Evolutionary conservation across 2,797 vertebrate genomes (phyloP).

Genomic region (Coendou prehensilis): DNA sequence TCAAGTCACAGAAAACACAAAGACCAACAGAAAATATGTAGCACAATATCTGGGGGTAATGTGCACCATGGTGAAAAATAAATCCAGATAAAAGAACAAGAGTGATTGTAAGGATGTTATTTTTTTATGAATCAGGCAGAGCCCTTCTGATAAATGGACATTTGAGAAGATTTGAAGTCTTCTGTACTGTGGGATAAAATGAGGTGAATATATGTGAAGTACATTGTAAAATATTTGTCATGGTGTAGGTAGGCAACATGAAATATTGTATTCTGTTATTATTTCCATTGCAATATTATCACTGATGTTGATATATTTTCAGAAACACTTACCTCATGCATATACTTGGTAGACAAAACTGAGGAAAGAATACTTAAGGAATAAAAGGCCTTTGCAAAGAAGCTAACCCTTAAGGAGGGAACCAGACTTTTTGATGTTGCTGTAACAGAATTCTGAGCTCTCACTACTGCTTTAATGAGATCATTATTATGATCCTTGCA

Average conservation of each 20-base stretch:
- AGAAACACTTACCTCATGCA: background rate
- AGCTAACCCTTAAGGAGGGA: background rate
- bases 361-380: constrained; percentile 37
- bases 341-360: background rate
- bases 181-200: background rate
- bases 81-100: background rate
- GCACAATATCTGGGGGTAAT: background rate
- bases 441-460: background rate
- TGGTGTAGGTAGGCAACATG: background rate
- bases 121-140: background rate
- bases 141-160: constrained; percentile 1
- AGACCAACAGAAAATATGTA: background rate
- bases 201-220: background rate
- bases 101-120: background rate
- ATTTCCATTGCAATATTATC: background rate
- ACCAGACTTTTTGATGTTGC: background rate
- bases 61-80: constrained; percentile 2
- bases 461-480: constrained; percentile 53
- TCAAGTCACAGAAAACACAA: constrained; percentile 18
- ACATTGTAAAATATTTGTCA: constrained; percentile 47
- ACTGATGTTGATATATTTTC: constrained; percentile 11
- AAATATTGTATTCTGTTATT: background rate
- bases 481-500: constrained; percentile 37
- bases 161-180: constrained; percentile 42
- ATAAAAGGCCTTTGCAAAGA: background rate